These are phyloP conservation scores for Drosophila meridionalis DNA, from an alignment of 2,888 invertebrate genomes.

Conservation along the genomic window DNA sequence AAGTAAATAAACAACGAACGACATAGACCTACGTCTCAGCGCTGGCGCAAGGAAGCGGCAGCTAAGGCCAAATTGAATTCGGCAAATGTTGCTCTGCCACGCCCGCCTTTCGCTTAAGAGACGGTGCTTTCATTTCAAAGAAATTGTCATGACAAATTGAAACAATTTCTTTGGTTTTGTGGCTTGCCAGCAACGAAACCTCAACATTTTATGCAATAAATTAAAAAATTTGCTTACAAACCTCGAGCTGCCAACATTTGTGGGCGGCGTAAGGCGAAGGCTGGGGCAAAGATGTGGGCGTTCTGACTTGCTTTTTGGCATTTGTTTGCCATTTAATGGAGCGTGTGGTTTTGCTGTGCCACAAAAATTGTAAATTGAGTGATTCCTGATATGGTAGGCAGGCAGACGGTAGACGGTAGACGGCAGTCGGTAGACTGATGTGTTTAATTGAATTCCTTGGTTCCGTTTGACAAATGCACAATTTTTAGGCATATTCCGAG, in stretches of 20 bases:
- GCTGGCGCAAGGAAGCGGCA: conserved; percentile 56
- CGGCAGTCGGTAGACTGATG: conserved; percentile 7
- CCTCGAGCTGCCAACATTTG: conserved; percentile 32
- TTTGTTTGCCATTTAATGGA: conserved; percentile 75
- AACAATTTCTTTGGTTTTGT: conserved; percentile 80
- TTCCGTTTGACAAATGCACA: conserved; percentile 36
- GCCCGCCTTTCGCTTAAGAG: not conserved
- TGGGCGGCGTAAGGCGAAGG: not conserved
- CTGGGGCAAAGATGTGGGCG: not conserved
- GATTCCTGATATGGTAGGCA: conserved; percentile 61
- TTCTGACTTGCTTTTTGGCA: conserved; percentile 33
- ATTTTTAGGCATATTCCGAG: conserved; percentile 1
- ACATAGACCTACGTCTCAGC: conserved; percentile 59
- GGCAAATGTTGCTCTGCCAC: conserved; percentile 37
- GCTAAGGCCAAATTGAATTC: conserved; percentile 81
- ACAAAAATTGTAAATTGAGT: conserved; percentile 65
- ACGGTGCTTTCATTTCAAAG: conserved; percentile 61
- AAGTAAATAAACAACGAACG: conserved; percentile 71
- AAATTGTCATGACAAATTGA: conserved; percentile 81
- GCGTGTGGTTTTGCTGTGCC: conserved; percentile 56
- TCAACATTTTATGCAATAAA: conserved; percentile 76
- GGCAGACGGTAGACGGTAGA: not conserved
- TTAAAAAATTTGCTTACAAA: conserved; percentile 73
- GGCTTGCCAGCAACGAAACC: conserved; percentile 59
- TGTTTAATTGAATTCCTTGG: conserved; percentile 51